A percentile compares a stretch with the other conserved stretches of the same genome.
Conservation (phyloP, 2,797 vertebrate species). For the Sus cebifrons region DNA sequence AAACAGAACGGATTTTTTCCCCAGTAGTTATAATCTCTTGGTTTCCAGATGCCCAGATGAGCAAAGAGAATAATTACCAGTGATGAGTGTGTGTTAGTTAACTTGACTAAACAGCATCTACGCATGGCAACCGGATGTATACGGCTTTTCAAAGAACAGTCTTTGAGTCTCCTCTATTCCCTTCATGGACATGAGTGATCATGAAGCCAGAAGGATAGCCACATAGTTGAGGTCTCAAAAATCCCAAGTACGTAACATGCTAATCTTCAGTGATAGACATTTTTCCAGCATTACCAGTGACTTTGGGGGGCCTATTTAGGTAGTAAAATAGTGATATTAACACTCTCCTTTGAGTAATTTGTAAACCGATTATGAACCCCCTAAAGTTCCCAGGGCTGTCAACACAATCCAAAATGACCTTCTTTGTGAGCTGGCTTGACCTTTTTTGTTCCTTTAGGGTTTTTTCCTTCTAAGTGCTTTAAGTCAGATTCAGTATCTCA, state of each 20-base stretch:
- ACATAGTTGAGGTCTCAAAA: background rate
- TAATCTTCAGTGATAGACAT: background rate
- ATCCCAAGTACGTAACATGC: background rate
- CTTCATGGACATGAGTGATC: background rate
- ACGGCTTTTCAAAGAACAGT: background rate
- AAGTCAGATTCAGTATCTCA: background rate
- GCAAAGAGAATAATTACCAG: constrained; percentile 36
- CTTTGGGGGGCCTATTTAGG: background rate
- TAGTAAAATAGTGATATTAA: background rate
- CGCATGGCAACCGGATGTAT: background rate
- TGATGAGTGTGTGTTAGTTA: background rate
- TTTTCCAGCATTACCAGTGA: background rate
- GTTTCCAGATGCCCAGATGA: constrained; percentile 64
- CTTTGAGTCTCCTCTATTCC: background rate
- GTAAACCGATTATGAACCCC: background rate
- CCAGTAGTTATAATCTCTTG: constrained; percentile 47
- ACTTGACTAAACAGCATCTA: background rate
- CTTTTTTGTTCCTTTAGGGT: background rate
- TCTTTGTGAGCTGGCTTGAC: background rate
- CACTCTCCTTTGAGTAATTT: background rate
- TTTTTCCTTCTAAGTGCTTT: background rate
- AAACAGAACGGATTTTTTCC: constrained; percentile 4
- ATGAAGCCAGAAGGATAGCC: background rate
- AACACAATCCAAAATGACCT: background rate
- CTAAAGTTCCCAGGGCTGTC: background rate